Evolutionary conservation across 2,113 vertebrate species (phyloP), one percentile per base, ranked within the genome.

Genomic region (Lasiurus borealis): DNA sequence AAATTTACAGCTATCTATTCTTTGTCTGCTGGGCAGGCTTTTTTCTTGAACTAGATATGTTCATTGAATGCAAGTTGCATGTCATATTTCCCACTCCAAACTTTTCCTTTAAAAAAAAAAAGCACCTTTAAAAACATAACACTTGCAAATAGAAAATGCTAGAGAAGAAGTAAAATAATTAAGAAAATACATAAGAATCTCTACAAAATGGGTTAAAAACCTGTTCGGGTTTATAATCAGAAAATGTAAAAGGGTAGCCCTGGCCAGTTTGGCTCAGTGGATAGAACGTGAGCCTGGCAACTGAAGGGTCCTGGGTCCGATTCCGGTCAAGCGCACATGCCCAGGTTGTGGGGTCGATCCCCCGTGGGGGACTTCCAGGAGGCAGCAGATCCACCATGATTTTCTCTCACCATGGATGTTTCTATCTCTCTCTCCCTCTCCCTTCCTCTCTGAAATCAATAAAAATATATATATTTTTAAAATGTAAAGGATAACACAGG

Each of bases 141-240:
- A 46, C 23, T 78, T 78, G 44, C 25, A 71, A 92, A 89, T 12
- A 83, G 44, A 81, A 80, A n/a, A 78, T 72, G 12, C 64, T 54
- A 85, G 21, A 72, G 34, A 83, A 88, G 19, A 78, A 92, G 5
- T 40, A 50, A 94, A 77, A 83, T 34, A 54, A 90, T 48, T 54
- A 36, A 80, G 12, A 85, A n/a, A n/a, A 69, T 69, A 34, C 77
- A 27, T 13, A 80, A 59, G 21, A 83, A 66, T 85, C 34, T 88
- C 72, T 88, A 88, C 13, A 83, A 71, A 87, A 96, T 87, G 52
- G 23, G 29, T 72, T 84, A 71, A 89, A 85, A 82, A 66, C 40
- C 7, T 66, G 16, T 73, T 62, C 10, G 44, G 31, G 5, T 85
- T 76, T 71, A 31, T 87, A 71, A 68, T 40, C 23, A 52, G 64